Evolutionary conservation across 30 jellyfish, hydroid and myxozoan species (phyloP), one percentile per base, ranked within the genome.

Genomic region (Chironex yamaguchii): DNA sequence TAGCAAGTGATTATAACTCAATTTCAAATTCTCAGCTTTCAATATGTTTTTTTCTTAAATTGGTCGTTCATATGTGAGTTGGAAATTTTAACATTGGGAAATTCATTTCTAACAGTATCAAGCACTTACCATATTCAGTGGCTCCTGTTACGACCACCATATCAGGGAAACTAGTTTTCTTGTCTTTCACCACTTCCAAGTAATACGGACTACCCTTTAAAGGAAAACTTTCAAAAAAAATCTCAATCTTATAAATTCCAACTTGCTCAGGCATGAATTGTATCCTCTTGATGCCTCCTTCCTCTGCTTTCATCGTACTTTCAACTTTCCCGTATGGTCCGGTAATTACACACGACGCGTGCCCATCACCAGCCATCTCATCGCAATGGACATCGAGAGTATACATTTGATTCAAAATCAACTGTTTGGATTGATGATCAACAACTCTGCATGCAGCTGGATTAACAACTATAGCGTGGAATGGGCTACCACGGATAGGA

Each of bases 401-500:
- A 42, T n/a, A n/a, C n/a, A n/a, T n/a, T n/a, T n/a, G n/a, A n/a
- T n/a, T n/a, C n/a, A n/a, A n/a, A n/a, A n/a, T n/a, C n/a, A n/a
- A n/a, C n/a, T n/a, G n/a, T n/a, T n/a, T n/a, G n/a, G n/a, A n/a
- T n/a, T n/a, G n/a, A n/a, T n/a, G n/a, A n/a, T n/a, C n/a, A n/a
- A n/a, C 86, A 36, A 87, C 72, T 3, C 51, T 70, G 63, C 85
- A 90, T 71, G 77, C 54, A 58, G 79, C 66, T 20, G 99, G 99
- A 51, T 94, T 73, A 49, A 95, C 89, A 53, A 94, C 96, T 51
- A 29, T 89, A 22, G 84, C 99, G 1, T 49, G 4, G 81, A 69
- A 89, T 12, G 99, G 99, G 70, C 96, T 89, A 64, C 97, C 99
- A 29, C 93, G 69, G 27, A 94, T 53, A 2, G 99, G 92, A 34